Conservation (phyloP, 1,140 invertebrate species). For the Drosophila sechellia region DNA sequence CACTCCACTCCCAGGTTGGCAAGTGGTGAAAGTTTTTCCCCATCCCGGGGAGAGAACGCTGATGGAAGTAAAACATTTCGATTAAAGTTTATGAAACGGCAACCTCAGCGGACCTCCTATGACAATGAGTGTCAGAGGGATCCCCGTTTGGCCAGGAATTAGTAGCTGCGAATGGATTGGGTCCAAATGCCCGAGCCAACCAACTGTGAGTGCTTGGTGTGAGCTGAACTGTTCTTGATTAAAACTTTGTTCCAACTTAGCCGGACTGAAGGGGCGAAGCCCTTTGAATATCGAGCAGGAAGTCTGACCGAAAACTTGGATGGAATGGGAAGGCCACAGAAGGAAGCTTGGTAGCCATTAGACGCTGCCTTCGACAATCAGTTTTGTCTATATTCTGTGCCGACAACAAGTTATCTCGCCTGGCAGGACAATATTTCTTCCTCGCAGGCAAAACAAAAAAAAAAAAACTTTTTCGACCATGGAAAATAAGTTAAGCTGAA, state of each 20-base stretch:
- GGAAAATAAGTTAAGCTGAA: conserved; percentile 63
- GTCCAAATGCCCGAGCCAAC: conserved; percentile 19
- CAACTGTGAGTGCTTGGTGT: conserved; percentile 30
- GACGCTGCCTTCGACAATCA: conserved; percentile 53
- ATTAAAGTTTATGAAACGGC: conserved; percentile 81
- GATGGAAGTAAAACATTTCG: conserved; percentile 82
- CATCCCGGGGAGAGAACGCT: conserved; percentile 39
- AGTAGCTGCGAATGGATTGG: conserved; percentile 36
- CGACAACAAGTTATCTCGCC: conserved; percentile 52
- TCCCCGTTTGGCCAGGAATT: conserved; percentile 54
- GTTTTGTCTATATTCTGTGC: conserved; percentile 29
- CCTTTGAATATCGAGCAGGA: conserved; percentile 69
- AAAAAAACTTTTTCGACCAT: conserved; percentile 56
- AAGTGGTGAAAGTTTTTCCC: conserved; percentile 77
- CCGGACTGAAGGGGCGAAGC: conserved; percentile 9
- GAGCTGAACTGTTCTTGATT: conserved; percentile 69
- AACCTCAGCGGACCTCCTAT: conserved; percentile 43
- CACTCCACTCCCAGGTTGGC: conserved; percentile 51
- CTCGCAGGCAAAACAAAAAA: conserved; percentile 40
- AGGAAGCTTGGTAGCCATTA: conserved; percentile 17
- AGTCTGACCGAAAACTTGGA: conserved; percentile 33
- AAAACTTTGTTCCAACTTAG: conserved; percentile 71
- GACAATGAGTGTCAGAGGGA: conserved; percentile 12
- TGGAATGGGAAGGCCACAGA: conserved; percentile 6
- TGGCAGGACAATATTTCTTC: conserved; percentile 54